Percentiles rank a stretch among this genome's conserved stretches.
phyloP scores from a whole-genome alignment of 2,888 invertebrate species.

The Fissipunctia ypsillon region DNA sequence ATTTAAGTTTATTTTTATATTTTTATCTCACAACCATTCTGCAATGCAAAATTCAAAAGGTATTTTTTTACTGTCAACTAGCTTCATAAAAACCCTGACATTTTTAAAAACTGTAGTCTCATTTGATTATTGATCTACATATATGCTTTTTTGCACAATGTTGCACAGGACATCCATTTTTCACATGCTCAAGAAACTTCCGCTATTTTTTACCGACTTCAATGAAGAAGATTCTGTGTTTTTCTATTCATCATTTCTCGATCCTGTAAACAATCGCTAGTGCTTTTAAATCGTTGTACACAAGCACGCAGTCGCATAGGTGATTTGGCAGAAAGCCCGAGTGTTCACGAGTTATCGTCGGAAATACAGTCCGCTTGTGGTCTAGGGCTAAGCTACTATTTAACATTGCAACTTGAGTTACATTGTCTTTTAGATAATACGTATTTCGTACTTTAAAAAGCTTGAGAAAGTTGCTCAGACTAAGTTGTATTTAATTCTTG shows the following conservation, averaged over 20 bases:
- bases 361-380: constrained; percentile 42
- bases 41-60: no score
- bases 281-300: constrained; percentile 7
- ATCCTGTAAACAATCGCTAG: background rate
- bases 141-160: background rate
- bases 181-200: background rate
- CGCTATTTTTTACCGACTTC: background rate
- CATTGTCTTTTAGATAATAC: constrained; percentile 9
- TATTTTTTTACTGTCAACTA: no score
- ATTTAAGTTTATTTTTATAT: no score
- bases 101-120: background rate
- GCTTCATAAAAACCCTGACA: background rate
- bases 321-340: constrained; percentile 59
- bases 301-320: constrained; percentile 32
- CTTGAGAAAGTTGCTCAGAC: background rate
- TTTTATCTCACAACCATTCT: no score
- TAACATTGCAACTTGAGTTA: constrained; percentile 23
- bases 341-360: constrained; percentile 43
- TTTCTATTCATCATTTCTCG: background rate
- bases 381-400: constrained; percentile 27
- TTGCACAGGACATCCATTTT: background rate
- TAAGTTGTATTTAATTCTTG: background rate
- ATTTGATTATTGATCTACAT: background rate
- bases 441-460: background rate
- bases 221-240: background rate